Percentiles rank a stretch among this genome's conserved stretches.
Conservation (phyloP, 2,888 invertebrate genomes). For the Nomada ferruginata region DNA sequence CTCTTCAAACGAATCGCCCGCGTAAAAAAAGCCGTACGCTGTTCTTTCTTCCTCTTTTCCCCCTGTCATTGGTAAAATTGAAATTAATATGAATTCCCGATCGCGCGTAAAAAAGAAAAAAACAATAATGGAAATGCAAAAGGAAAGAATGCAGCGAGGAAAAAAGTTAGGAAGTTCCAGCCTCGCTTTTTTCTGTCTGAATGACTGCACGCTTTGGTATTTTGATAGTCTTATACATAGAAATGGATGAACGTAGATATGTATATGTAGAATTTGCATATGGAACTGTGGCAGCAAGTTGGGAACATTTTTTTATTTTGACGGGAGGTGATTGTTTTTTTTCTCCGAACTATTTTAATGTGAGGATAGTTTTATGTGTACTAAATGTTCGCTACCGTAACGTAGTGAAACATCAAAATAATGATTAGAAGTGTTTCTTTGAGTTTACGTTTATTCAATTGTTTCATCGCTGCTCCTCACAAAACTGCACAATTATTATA, state of each 20-base stretch:
- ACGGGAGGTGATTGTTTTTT: no score
- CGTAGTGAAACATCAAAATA: no score
- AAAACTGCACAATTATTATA: no score
- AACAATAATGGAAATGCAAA: background rate
- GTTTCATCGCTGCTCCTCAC: no score
- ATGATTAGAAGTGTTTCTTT: no score
- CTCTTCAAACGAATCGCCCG: background rate
- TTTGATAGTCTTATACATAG: background rate
- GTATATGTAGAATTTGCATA: no score
- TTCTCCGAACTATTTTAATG: no score
- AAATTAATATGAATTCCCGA: slow-evolving; percentile 16
- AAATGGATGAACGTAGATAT: background rate
- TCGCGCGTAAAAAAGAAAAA: background rate
- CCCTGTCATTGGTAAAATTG: background rate
- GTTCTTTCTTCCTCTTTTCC: background rate
- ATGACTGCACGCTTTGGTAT: background rate
- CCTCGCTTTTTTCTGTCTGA: background rate
- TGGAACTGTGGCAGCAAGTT: no score
- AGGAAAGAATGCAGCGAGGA: background rate
- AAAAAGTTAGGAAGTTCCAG: background rate
- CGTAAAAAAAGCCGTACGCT: background rate
- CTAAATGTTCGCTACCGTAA: no score
- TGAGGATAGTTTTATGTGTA: no score
- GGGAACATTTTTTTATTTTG: no score
- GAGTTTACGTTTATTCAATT: no score